Percentiles rank a stretch among this genome's conserved stretches.
Evolutionary conservation across 1,140 invertebrate species (phyloP).

Genomic region (Nebria ingens): DNA sequence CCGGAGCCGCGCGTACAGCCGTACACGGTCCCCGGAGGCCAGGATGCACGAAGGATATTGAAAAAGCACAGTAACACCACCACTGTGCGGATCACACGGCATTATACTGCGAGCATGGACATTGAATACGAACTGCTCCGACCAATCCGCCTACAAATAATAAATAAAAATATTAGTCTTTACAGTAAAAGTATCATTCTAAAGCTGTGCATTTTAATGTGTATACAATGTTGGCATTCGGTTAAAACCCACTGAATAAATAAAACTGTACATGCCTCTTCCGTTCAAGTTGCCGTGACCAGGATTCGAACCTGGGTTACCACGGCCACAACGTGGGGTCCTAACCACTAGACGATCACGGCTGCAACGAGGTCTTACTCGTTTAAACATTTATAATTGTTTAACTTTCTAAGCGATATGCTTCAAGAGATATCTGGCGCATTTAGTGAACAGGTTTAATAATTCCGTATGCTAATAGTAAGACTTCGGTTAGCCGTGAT

Average conservation of each 20-base stretch:
- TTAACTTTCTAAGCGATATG: no score
- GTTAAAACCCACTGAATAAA: not conserved
- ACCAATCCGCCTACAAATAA: constrained; percentile 60
- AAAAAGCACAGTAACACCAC: constrained; percentile 61
- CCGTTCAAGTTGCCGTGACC: no score
- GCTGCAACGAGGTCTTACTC: no score
- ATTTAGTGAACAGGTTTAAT: no score
- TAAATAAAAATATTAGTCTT: constrained; percentile 7
- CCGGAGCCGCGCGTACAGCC: constrained; percentile 57
- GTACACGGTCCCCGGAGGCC: constrained; percentile 57
- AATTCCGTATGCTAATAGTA: no score
- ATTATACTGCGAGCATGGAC: constrained; percentile 69
- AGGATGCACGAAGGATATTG: constrained; percentile 72
- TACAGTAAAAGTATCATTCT: not conserved
- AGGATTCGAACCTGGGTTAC: no score
- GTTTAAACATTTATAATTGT: no score
- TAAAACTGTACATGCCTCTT: no score
- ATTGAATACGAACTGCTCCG: constrained; percentile 69
- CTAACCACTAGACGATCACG: no score
- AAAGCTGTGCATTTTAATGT: not conserved
- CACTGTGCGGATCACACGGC: constrained; percentile 57
- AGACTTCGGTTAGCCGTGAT: no score
- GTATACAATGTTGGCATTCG: not conserved
- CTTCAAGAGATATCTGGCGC: no score
- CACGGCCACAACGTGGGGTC: no score